Percentiles rank a stretch among this genome's conserved stretches.
phyloP scores from a whole-genome alignment of 2,797 vertebrate genomes.

The Buceros bicornis region DNA sequence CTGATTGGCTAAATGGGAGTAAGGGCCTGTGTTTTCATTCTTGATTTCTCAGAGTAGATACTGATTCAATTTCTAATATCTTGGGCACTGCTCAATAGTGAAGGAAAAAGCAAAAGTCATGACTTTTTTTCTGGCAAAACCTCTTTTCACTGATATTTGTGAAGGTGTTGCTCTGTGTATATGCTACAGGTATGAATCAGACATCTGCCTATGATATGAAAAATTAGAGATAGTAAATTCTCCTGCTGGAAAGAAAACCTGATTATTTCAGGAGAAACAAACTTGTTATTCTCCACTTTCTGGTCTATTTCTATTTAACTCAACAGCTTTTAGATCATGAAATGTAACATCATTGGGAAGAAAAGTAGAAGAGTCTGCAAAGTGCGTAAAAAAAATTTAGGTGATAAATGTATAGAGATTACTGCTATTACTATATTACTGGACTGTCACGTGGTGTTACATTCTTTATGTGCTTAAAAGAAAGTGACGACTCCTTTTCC shows the following conservation, averaged over 20 bases:
- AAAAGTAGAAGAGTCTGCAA: neutral
- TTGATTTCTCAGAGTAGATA: neutral
- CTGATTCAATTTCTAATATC: neutral
- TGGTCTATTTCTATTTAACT: neutral
- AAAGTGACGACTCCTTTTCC: neutral
- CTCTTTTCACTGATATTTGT: neutral
- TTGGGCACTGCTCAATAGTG: neutral
- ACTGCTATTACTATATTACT: neutral
- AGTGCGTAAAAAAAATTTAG: neutral
- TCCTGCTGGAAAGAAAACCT: neutral
- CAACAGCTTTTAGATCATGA: neutral
- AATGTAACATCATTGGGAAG: neutral
- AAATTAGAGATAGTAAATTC: neutral
- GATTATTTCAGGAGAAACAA: neutral
- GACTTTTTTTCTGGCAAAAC: neutral
- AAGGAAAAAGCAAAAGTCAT: neutral
- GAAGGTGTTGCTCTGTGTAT: neutral
- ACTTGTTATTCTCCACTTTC: neutral
- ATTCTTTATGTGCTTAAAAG: neutral
- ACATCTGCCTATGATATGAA: neutral
- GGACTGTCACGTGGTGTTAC: neutral
- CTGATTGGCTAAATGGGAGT: neutral
- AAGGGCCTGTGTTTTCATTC: neutral
- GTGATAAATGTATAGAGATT: neutral
- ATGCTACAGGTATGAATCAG: neutral